Conservation (phyloP, 2,797 vertebrate species). For the Chromis chromis region DNA sequence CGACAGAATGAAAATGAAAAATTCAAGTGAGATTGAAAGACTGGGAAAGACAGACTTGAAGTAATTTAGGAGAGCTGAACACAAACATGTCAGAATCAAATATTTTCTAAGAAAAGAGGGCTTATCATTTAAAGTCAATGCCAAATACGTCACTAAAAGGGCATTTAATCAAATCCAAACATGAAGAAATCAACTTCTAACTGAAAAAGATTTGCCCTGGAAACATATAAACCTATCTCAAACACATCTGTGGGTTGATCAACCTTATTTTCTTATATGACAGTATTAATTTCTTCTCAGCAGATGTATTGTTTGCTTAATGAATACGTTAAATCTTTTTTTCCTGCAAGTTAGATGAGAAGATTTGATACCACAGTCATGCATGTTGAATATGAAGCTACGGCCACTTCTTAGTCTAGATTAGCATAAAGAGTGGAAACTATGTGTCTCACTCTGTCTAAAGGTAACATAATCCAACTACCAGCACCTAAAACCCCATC, state of each 20-base stretch:
- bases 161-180: neutral
- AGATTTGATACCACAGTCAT: too few species aligned
- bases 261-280: neutral
- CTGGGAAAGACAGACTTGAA: neutral
- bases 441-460: neutral
- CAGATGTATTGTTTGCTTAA: neutral
- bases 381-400: neutral
- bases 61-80: neutral
- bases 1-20: neutral
- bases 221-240: too few species aligned
- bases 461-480: neutral
- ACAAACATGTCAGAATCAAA: too few species aligned
- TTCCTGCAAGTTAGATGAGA: neutral
- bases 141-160: neutral
- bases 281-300: neutral
- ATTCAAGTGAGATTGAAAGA: neutral
- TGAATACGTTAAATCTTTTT: neutral
- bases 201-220: too few species aligned
- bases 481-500: neutral
- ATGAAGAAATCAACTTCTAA: neutral
- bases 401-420: neutral
- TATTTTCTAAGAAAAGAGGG: too few species aligned
- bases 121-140: too few species aligned
- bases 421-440: neutral
- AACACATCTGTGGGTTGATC: too few species aligned